Percentiles rank a stretch among this genome's conserved stretches.
Evolutionary conservation across 2,888 invertebrate species (phyloP).

Genomic region (Tipula helvola): DNA sequence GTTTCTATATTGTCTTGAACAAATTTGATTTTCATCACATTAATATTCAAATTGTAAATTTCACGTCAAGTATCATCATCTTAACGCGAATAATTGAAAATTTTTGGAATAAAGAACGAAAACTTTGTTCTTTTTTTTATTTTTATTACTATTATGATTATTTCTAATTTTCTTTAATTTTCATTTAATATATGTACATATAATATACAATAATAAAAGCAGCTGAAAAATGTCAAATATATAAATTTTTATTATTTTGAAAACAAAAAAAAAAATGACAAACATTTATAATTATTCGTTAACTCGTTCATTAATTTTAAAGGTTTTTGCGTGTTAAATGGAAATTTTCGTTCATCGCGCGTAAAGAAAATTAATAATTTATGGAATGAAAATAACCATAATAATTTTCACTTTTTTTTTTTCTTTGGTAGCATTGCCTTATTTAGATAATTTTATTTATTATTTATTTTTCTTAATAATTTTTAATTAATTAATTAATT

Average conservation of each 20-base stretch:
- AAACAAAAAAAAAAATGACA: background rate
- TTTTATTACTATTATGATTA: background rate
- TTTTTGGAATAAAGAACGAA: background rate
- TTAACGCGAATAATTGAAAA: background rate
- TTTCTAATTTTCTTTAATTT: background rate
- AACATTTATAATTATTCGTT: conserved; percentile 7
- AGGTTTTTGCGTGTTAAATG: conserved; percentile 10
- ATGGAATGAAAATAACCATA: background rate
- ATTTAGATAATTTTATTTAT: background rate
- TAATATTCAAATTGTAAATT: background rate
- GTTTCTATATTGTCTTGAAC: background rate
- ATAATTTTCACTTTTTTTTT: background rate
- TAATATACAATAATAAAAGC: background rate
- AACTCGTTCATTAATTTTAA: conserved; percentile 10
- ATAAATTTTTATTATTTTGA: background rate
- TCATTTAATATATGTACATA: background rate
- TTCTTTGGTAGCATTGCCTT: background rate
- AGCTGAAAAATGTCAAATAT: background rate
- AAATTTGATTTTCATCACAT: background rate
- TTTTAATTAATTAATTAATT: conserved; percentile 4
- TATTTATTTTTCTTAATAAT: background rate
- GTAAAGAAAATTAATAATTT: background rate
- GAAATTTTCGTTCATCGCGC: background rate
- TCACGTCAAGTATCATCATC: background rate
- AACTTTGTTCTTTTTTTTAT: background rate